Conservation (phyloP, 2,113 vertebrate genomes). For the Cheirogaleus medius region DNA sequence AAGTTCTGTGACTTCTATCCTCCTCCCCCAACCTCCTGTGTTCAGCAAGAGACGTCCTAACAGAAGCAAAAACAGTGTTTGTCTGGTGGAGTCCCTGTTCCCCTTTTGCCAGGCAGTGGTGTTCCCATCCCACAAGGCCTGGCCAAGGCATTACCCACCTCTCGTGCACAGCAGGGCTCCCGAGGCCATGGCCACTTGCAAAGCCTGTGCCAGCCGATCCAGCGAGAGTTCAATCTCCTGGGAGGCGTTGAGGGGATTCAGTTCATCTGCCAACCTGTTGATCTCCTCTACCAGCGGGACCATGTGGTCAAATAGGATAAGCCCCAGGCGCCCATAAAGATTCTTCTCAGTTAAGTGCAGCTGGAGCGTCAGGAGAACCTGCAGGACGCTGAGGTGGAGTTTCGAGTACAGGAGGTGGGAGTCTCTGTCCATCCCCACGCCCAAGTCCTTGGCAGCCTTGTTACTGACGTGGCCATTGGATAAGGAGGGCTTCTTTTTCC, state of each 20-base stretch:
- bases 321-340: constrained; percentile 93
- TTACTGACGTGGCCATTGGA: constrained; percentile 82
- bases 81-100: background rate
- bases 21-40: background rate
- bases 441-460: constrained; percentile 78
- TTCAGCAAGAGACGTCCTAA: background rate
- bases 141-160: constrained; percentile 83
- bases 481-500: constrained; percentile 85
- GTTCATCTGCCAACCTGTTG: constrained; percentile 89
- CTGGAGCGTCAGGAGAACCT: constrained; percentile 93
- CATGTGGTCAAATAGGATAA: constrained; percentile 93
- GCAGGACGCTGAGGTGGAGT: constrained; percentile 96
- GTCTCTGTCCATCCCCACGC: constrained; percentile 75
- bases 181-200: constrained; percentile 96
- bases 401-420: constrained; percentile 91
- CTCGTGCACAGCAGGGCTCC: constrained; percentile 95
- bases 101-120: background rate
- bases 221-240: constrained; percentile 93
- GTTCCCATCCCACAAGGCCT: background rate
- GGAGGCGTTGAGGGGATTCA: constrained; percentile 88
- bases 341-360: constrained; percentile 95
- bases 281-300: constrained; percentile 93
- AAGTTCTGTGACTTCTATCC: rapidly evolving
- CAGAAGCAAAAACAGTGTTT: background rate
- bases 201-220: constrained; percentile 95